phyloP scores from a whole-genome alignment of 92 coral and sea anemone genomes.

The Parazoanthus darwini region DNA sequence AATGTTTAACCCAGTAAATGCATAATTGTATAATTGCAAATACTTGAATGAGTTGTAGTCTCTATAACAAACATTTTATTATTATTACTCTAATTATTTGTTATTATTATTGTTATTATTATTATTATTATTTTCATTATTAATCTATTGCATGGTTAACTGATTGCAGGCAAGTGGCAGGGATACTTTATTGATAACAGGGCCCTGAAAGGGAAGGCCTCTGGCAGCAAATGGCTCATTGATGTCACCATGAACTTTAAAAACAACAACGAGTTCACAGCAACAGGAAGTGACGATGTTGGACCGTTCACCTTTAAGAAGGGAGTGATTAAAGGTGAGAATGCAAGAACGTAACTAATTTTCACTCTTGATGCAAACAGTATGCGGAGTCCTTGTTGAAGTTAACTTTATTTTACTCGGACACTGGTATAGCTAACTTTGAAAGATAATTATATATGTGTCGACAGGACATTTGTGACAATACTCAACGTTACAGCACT shows the following conservation, averaged over 20 bases:
- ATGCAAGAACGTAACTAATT: background rate
- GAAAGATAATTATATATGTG: too few species aligned
- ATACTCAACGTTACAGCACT: too few species aligned
- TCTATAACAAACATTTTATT: too few species aligned
- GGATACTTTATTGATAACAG: conserved; percentile 54
- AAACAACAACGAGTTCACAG: conserved; percentile 43
- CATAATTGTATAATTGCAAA: too few species aligned
- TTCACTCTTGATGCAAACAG: background rate
- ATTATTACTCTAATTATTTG: too few species aligned
- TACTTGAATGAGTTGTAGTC: too few species aligned
- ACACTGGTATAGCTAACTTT: background rate
- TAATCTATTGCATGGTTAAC: background rate
- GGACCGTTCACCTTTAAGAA: conserved; percentile 42
- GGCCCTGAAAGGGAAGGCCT: conserved; percentile 1
- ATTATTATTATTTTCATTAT: too few species aligned
- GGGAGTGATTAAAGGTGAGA: conserved; percentile 42
- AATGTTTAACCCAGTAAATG: too few species aligned
- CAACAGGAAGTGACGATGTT: conserved; percentile 43
- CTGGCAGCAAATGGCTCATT: conserved; percentile 59
- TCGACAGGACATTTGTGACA: too few species aligned
- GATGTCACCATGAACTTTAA: conserved; percentile 46
- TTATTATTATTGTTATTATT: too few species aligned
- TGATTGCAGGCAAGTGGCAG: conserved; percentile 44
- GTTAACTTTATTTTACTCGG: too few species aligned
- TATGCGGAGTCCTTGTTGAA: background rate